Base-by-base conservation (phyloP, 2,888 invertebrate species). In the Biston stratarius region DNA sequence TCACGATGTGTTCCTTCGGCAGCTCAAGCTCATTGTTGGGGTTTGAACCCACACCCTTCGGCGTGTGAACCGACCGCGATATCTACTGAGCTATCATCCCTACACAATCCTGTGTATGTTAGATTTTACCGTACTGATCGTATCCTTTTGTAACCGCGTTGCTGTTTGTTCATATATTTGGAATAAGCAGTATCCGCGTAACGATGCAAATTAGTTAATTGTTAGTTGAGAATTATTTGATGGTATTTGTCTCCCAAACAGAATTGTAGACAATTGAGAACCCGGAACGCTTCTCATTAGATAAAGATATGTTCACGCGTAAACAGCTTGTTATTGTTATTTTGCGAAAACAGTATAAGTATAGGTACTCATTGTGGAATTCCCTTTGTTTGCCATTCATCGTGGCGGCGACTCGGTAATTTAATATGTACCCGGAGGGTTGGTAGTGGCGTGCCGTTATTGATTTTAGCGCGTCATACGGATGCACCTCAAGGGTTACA, bases 391-490 rank as follows among this genome's bases (percentile, higher is more conserved):
- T 71, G 67, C 53, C 65, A 59, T 58, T 56, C 52, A 65, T 65
- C 61, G 61, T 69, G 67, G 67, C 61, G 56, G 51, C 72, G 58
- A 70, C 61, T 51, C 40, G 24, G 76, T 76, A 75, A 76, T 74
- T 70, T 70, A 74, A 74, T 75, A 73, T 73, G 71, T 69, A 62
- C 51, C 55, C 38, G 49, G 57, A 59, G 61, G 62, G 59, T 57
- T 51, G 67, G 69, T 61, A 70, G 66, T 71, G 64, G 61, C 71
- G 70, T 69, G 73, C 72, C 58, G 38, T 57, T 76, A 79, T 79
- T 69, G 78, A 78, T 79, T 78, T 76, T 72, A 67, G 61, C 71
- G 69, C 75, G 68, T 69, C 73, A 68, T 62, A 74, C 58, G 70
- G 69, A 67, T 71, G 73, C 74, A 74, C 69, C 70, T 69, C 71